Base-by-base conservation (phyloP, 64 coral and sea anemone genomes). In the Porites australiensis region DNA sequence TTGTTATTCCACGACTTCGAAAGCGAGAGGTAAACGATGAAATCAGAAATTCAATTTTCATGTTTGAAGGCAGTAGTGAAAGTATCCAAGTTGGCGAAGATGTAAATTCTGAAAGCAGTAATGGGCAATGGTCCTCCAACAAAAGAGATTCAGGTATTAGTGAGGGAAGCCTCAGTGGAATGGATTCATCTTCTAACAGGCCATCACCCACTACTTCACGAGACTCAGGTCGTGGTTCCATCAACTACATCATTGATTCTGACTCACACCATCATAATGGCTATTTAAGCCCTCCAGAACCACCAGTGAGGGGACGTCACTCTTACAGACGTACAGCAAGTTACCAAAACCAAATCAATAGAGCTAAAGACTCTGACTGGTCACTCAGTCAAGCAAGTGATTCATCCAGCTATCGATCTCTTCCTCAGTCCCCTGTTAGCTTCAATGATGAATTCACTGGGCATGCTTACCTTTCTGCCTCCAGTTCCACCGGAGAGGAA, bases 1-100 rank as follows among this genome's bases (percentile, higher is more conserved):
- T 72, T 43, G 91, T 92, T 49, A 85, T 96, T 48, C 98, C 94
- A 7, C 85, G 94, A 70, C 86, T 99, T 76, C 74, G 94, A 45
- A 99, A 99, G 88, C 88, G 74, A n/a, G 88, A 94, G 44, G 44
- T 99, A 20, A 92, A 99, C 61, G 88, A 96, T n/a, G 94, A 99
- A 96, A 99, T 99, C 76, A 82, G 98, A 74, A 93, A 96, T 74
- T 96, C 98, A 3, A 96, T 99, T 67, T 96, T 99, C 64, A 84
- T 99, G 68, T 88, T 96, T 86, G 98, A 99, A 74, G 98, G 95
- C 15, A 91, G 87, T 23, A 91, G 61, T 61, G 88, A 91, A 66
- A 91, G 89, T 54, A 86, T 91, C n/a, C 62, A 82, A 61, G 94
- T 93, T 65, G 89, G 88, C 4, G 93, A 18, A 63, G 83, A 94